Evolutionary conservation across 92 coral and sea anemone species (phyloP).

Genomic region (Phymanthus crucifer): DNA sequence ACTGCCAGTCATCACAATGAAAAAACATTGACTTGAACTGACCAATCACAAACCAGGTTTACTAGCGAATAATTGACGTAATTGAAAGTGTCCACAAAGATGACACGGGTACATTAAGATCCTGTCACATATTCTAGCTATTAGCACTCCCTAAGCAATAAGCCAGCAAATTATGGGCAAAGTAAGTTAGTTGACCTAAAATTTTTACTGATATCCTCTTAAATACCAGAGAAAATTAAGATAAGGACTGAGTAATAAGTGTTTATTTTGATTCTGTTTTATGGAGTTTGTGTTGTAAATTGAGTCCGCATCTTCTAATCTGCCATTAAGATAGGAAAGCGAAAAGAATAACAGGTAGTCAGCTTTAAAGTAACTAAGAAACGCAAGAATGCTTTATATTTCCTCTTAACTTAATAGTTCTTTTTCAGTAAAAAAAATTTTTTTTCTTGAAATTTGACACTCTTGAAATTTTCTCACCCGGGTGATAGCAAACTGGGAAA

Average conservation of each 20-base stretch:
- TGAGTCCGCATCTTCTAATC: neutral
- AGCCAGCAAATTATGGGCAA: neutral
- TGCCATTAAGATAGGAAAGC: neutral
- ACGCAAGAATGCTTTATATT: neutral
- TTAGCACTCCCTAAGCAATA: neutral
- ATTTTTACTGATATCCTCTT: neutral
- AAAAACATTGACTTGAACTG: constrained; percentile 4
- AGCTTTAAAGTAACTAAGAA: neutral
- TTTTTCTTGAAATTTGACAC: too few species aligned
- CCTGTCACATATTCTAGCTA: neutral
- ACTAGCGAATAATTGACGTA: neutral
- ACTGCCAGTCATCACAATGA: neutral
- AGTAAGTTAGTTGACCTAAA: neutral
- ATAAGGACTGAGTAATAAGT: neutral
- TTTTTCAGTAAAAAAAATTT: neutral
- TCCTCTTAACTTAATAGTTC: neutral
- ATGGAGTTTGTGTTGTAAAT: neutral
- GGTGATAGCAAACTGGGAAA: too few species aligned
- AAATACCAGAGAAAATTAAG: neutral
- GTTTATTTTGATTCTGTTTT: neutral
- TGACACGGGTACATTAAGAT: neutral
- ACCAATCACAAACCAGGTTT: neutral
- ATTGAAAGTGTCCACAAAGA: neutral
- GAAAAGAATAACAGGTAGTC: neutral
- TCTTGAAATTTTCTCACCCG: too few species aligned